Evolutionary conservation across 2,797 vertebrate species (phyloP).

Genomic region (Diglossa cyanea): DNA sequence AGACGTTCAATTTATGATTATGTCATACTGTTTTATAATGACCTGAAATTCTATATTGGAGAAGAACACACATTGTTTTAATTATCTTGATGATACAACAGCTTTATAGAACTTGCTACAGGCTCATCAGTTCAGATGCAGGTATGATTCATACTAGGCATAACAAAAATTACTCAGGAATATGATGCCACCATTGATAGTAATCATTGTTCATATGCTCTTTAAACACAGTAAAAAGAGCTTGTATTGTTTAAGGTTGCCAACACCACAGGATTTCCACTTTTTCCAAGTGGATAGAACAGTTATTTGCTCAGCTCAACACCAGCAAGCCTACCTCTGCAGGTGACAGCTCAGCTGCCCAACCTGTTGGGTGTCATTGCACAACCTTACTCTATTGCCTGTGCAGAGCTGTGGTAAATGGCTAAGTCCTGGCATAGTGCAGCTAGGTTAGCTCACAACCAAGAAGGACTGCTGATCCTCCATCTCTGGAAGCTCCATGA

Average conservation of each 20-base stretch:
- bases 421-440: neutral
- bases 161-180: neutral
- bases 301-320: neutral
- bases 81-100: neutral
- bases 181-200: neutral
- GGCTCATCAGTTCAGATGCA: neutral
- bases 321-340: neutral
- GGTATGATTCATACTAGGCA: neutral
- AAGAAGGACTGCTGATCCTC: neutral
- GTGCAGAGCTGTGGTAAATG: accelerated
- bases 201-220: neutral
- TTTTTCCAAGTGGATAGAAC: neutral
- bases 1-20: neutral
- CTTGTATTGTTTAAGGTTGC: neutral
- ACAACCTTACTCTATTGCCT: neutral
- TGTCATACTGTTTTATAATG: neutral
- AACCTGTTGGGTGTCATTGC: neutral
- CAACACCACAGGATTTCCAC: neutral
- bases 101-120: neutral
- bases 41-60: neutral
- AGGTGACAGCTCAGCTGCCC: neutral
- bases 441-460: neutral
- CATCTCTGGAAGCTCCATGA: neutral
- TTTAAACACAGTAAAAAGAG: neutral
- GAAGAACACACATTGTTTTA: neutral